Base-by-base conservation (phyloP, 2,888 invertebrate genomes). In the Mimumesa dahlbomi region DNA sequence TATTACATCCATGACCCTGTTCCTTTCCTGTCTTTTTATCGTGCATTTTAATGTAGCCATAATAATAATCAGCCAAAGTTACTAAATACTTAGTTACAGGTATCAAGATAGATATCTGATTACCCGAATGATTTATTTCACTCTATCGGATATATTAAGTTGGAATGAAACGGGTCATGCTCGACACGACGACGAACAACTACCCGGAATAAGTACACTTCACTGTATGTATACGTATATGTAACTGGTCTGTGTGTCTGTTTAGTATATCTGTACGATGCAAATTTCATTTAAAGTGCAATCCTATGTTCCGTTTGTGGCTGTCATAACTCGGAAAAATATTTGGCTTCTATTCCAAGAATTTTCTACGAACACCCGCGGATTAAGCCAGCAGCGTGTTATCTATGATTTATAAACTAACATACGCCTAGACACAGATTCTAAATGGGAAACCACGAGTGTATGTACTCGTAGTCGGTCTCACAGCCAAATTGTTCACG, bases 81-180 rank as follows among this genome's bases (percentile, higher is more conserved):
- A 21, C 36, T 58, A 65, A 68, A 65, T 65, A 65, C 48, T 45
- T 48, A 48, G 68, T 58, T 58, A 58, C 65, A 22, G 53, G 57
- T 45, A 54, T 48, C 53, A 53, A 53, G 68, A 69, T 69, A 69
- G 48, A 25, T 52, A 69, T 69, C 68, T 58, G 53, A 54, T 58
- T 65, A 31, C 68, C 0, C 22, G 29, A 19, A 46, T 52, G 68
- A 69, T 69, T 69, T 65, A 69, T 43, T 36, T 36, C 42, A 42
- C 43, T 42, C 42, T 43, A 53, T 42, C 65, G 58, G 58, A 58
- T 36, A 53, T 58, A 36, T 38, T 48, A 43, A 31, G 13, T n/a
- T 29, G 29, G n/a, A 43, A 43, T 29, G 65, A 49, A 54, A 58
- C 49, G 65, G 65, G 57, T 57, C 68, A 50, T 25, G 29, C 16